Evolutionary conservation across 2,888 invertebrate genomes (phyloP).

Genomic region (Panopea generosa): DNA sequence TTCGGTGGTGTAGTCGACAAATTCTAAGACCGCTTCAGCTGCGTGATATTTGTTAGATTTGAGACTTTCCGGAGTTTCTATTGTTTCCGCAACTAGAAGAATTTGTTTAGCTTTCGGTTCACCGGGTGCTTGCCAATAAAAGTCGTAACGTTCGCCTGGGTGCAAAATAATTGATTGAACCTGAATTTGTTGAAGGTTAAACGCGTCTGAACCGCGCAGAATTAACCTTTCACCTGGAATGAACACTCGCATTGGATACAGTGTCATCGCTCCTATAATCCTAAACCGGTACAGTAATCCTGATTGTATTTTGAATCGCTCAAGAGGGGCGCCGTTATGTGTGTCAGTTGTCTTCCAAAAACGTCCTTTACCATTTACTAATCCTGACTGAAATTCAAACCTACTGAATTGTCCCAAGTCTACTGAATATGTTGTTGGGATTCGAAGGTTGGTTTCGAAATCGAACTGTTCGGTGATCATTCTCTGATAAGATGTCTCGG

Average conservation of each 20-base stretch:
- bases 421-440: conserved; percentile 36
- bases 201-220: conserved; percentile 65
- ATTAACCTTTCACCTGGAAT: conserved; percentile 25
- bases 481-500: conserved; percentile 53
- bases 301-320: conserved; percentile 51
- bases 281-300: conserved; percentile 32
- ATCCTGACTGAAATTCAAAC: conserved; percentile 56
- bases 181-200: conserved; percentile 44
- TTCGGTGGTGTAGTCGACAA: background rate
- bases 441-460: conserved; percentile 23
- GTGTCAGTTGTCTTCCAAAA: conserved; percentile 43
- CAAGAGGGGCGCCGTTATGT: conserved; percentile 62
- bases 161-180: conserved; percentile 65
- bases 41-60: conserved; percentile 37
- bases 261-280: conserved; percentile 34
- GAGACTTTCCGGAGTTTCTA: conserved; percentile 53
- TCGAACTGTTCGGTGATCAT: conserved; percentile 61
- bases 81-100: conserved; percentile 66
- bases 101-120: conserved; percentile 46
- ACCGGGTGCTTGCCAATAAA: conserved; percentile 40
- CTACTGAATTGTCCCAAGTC: conserved; percentile 51
- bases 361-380: conserved; percentile 74
- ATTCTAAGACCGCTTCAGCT: conserved; percentile 60
- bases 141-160: conserved; percentile 71
- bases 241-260: conserved; percentile 42